Percentiles rank a stretch among this genome's conserved stretches.
phyloP scores from a whole-genome alignment of 2,113 vertebrate genomes.

The Ptilonorhynchus violaceus region DNA sequence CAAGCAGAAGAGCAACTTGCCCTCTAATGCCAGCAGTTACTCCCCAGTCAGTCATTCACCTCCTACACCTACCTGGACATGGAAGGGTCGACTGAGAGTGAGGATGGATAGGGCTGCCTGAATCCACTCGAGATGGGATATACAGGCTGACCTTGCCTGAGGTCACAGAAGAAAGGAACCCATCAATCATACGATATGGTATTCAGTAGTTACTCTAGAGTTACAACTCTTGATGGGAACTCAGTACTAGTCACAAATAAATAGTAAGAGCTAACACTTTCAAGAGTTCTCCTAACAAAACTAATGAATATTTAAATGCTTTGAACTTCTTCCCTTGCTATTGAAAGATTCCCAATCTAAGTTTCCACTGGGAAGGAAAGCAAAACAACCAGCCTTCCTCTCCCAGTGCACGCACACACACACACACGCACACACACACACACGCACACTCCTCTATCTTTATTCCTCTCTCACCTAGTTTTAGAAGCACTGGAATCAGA shows the following conservation, averaged over 20 bases:
- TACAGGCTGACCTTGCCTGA: constrained; percentile 86
- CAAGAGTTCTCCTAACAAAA: neutral
- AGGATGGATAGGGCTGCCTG: constrained; percentile 82
- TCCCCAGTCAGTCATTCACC: constrained; percentile 60
- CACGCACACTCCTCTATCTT: neutral
- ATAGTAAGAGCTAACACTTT: neutral
- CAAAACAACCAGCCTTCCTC: neutral
- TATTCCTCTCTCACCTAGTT: neutral
- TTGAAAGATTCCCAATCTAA: neutral
- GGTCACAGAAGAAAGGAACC: constrained; percentile 83
- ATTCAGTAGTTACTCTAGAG: constrained; percentile 52
- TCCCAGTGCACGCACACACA: neutral
- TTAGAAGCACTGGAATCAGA: neutral
- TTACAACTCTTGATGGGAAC: constrained; percentile 50
- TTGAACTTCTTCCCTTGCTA: neutral
- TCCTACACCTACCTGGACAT: constrained; percentile 82
- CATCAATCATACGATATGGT: constrained; percentile 71
- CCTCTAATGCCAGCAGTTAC: constrained; percentile 58
- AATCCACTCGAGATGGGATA: constrained; percentile 83
- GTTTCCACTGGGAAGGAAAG: neutral
- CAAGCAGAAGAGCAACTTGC: constrained; percentile 67
- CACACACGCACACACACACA: neutral
- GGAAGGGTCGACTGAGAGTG: constrained; percentile 81
- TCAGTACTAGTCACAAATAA: neutral
- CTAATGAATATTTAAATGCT: neutral